A percentile compares a stretch with the other conserved stretches of the same genome.
These are phyloP conservation scores for Drosophila rellima DNA, from an alignment of 2,888 invertebrate species.

Conservation along the genomic window DNA sequence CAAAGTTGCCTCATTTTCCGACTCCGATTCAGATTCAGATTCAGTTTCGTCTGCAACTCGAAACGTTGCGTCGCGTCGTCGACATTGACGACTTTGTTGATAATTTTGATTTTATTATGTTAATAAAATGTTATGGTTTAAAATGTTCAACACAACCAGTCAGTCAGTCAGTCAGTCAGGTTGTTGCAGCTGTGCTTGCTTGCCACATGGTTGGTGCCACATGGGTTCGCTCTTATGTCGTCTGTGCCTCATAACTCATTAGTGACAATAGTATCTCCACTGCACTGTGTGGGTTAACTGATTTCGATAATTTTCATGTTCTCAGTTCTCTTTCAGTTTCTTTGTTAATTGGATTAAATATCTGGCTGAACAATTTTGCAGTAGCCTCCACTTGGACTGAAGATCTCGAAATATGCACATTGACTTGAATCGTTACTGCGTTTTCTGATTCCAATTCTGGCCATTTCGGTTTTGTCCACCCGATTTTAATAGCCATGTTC, in stretches of 20 bases:
- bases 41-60: conserved; percentile 46
- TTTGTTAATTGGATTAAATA: conserved; percentile 81
- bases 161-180: conserved; percentile 42
- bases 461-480: conserved; percentile 37
- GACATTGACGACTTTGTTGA: conserved; percentile 83
- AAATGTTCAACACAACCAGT: conserved; percentile 70
- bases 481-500: conserved; percentile 63
- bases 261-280: conserved; percentile 79
- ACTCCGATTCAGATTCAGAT: conserved; percentile 60
- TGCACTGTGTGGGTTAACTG: conserved; percentile 77
- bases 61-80: conserved; percentile 39
- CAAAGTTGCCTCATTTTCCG: conserved; percentile 75
- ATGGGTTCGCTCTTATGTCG: conserved; percentile 64
- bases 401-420: conserved; percentile 78
- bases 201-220: conserved; percentile 50
- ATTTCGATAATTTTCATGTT: conserved; percentile 75
- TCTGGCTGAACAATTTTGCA: conserved; percentile 67
- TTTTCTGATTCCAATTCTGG: conserved; percentile 18
- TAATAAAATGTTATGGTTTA: conserved; percentile 85
- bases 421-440: conserved; percentile 71
- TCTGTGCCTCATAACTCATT: conserved; percentile 83
- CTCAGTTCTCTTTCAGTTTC: conserved; percentile 21
- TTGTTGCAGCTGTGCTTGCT: conserved; percentile 35
- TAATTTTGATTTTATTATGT: conserved; percentile 85
- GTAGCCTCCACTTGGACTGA: conserved; percentile 51